These are phyloP conservation scores for Noturus placidus DNA, from an alignment of 2,113 vertebrate genomes.

Conservation along the genomic window DNA sequence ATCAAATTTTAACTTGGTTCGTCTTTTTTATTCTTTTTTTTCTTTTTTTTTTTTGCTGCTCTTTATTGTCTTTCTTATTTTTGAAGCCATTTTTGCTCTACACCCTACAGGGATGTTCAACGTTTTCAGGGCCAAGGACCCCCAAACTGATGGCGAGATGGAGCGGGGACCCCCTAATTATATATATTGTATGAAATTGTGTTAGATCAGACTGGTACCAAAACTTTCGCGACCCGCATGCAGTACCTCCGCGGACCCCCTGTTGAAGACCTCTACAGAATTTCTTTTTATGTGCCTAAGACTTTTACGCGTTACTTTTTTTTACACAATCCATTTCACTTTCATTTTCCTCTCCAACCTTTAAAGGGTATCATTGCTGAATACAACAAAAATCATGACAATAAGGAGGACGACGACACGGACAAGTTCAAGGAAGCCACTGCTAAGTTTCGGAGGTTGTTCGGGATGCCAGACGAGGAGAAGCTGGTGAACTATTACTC, in stretches of 20 bases:
- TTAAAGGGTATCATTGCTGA: slow-evolving; percentile 94
- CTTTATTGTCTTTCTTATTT: background rate
- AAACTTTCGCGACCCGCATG: too few species aligned
- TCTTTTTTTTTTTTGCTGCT: background rate
- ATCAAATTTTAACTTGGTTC: background rate
- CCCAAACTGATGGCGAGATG: too few species aligned
- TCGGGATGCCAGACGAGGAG: slow-evolving; percentile 96
- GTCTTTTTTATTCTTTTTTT: background rate
- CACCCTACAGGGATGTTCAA: too few species aligned
- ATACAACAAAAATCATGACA: slow-evolving; percentile 93
- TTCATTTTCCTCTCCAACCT: slow-evolving; percentile 2
- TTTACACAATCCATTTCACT: background rate
- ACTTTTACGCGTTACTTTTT: background rate
- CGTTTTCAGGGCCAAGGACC: too few species aligned
- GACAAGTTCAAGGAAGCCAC: slow-evolving; percentile 97
- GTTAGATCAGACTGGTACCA: too few species aligned
- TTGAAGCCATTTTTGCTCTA: background rate
- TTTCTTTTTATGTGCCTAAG: background rate
- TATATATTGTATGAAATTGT: too few species aligned
- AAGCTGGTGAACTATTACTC: slow-evolving; percentile 99
- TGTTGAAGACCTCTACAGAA: too few species aligned
- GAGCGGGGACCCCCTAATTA: too few species aligned
- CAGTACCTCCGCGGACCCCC: too few species aligned
- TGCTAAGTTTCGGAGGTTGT: slow-evolving; percentile 90
- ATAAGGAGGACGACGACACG: slow-evolving; percentile 93